phyloP scores from a whole-genome alignment of 2,888 invertebrate genomes.

The Folsomia candida region DNA sequence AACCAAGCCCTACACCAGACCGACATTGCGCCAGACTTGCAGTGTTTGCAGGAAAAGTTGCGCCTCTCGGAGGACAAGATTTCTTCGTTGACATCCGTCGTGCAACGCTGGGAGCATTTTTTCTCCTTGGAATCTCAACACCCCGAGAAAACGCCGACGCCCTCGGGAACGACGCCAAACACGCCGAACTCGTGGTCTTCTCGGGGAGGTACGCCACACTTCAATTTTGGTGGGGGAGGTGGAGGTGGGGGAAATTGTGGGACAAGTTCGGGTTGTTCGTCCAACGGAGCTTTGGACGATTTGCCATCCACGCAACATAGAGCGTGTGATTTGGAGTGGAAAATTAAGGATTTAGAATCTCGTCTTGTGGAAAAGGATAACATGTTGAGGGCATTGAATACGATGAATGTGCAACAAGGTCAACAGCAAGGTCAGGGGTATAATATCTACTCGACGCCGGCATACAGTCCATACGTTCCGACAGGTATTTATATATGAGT shows the following conservation, averaged over 20 bases:
- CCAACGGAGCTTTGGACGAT: conserved; percentile 39
- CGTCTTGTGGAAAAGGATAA: conserved; percentile 85
- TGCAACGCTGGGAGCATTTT: conserved; percentile 46
- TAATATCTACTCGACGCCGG: neutral
- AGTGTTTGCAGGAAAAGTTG: conserved; percentile 47
- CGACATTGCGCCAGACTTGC: conserved; percentile 39
- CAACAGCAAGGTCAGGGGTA: neutral
- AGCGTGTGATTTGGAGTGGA: conserved; percentile 50
- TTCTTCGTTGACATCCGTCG: conserved; percentile 31
- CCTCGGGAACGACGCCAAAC: conserved; percentile 42
- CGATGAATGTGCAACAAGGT: conserved; percentile 38
- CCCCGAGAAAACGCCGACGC: conserved; percentile 13
- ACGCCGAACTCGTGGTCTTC: conserved; percentile 50
- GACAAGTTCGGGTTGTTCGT: conserved; percentile 29
- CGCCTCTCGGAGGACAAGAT: conserved; percentile 49
- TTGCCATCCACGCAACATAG: conserved; percentile 41
- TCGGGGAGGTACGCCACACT: conserved; percentile 48
- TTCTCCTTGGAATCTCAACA: conserved; percentile 37
- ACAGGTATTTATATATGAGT: too few species aligned
- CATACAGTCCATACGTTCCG: conserved; percentile 15
- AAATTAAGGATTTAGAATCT: conserved; percentile 78
- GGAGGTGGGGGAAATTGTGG: conserved; percentile 12
- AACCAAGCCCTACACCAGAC: conserved; percentile 6
- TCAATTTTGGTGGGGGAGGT: conserved; percentile 31
- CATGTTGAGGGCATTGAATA: conserved; percentile 81